Evolutionary conservation across 2,113 vertebrate genomes (phyloP).

Genomic region (Hipposideros armiger): DNA sequence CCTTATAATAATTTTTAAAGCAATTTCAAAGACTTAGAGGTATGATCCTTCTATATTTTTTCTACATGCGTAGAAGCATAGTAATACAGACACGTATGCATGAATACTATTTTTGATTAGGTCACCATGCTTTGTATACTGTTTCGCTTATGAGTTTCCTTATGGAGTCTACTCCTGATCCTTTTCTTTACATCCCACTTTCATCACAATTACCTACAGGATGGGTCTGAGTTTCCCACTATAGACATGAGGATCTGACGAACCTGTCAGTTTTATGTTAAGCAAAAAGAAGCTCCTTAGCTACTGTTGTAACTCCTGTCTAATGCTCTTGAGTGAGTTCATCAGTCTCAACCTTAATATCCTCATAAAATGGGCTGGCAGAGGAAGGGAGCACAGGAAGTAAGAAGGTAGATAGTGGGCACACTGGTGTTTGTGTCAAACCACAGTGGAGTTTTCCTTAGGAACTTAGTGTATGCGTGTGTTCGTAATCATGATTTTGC

Average conservation of each 20-base stretch:
- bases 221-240: neutral
- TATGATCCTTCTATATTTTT: neutral
- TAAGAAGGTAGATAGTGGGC: neutral
- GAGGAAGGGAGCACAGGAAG: neutral
- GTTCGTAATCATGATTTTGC: neutral
- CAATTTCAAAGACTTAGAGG: neutral
- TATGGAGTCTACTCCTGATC: neutral
- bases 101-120: neutral
- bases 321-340: neutral
- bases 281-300: neutral
- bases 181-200: neutral
- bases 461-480: neutral
- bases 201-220: neutral
- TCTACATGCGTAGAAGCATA: neutral
- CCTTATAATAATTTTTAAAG: neutral
- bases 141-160: neutral
- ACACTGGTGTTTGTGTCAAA: neutral
- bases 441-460: neutral
- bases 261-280: neutral
- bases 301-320: neutral
- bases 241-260: neutral
- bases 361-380: neutral
- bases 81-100: neutral
- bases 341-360: slow-evolving; percentile 43
- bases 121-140: neutral